Evolutionary conservation across 2,797 vertebrate species (phyloP), one percentile per base, ranked within the genome.

Genomic region (Hoplostethus atlanticus): DNA sequence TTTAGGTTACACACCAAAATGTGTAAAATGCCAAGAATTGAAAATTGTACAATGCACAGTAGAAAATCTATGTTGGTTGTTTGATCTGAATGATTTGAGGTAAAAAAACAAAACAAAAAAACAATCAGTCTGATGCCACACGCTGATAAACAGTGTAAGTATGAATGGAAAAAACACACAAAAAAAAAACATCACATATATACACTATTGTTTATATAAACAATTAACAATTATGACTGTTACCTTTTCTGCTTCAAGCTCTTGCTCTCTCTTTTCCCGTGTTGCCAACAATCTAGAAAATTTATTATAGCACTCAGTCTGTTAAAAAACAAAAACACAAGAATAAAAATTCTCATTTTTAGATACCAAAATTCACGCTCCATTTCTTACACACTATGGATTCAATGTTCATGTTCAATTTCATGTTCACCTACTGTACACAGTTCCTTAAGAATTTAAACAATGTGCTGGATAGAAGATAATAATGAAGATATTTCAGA

Each of bases 301-400:
- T 79, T 89, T 94, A 90, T 89, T 92, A 80, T 93, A 87, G 77
- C 90, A 94, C 48, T 94, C 76, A 65, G 71, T 89, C 96, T 97
- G 91, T 69, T 2, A 76, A 15, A 91, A 81, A 85, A 25, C 21
- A 53, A 2, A 53, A 4, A 53, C 3, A 53, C 12, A 53, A 11
- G 28, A 28, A 28, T 28, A 28, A 28, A 28, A 28, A 28, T 28
- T 28, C 28, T 17, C n/a, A 17, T 36, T 36, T 36, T 36, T 36
- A 36, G 5, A 36, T 1, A 36, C 34, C 5, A 36, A 21, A 11
- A 15, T 54, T 54, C 2, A 6, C 4, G 15, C 15, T 30, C 4
- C 2, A 47, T n/a, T 48, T 48, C 12, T 12, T 25, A 16, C n/a
- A 46, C 11, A 60, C 34, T 36, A 1, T 62, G 6, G 2, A 51